Evolutionary conservation across 2,888 invertebrate species (phyloP).

Genomic region (Stictocephala bisonia): DNA sequence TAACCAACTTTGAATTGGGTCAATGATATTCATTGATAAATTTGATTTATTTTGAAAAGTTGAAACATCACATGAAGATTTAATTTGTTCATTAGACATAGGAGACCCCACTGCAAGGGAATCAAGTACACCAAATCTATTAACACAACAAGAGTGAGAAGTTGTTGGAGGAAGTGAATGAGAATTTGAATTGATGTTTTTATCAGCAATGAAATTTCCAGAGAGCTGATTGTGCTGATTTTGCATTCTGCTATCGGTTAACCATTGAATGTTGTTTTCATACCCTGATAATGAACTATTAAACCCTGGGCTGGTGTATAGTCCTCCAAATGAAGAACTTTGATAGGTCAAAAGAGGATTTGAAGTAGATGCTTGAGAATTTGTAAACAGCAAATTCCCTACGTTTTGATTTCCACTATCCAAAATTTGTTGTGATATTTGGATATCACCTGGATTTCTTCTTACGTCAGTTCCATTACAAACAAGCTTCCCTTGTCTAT

Average conservation of each 20-base stretch:
- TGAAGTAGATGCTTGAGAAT: not conserved
- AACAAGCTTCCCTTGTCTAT: not conserved
- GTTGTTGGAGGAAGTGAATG: constrained; percentile 34
- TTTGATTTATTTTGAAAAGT: constrained; percentile 42
- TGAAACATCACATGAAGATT: constrained; percentile 35
- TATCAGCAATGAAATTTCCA: constrained; percentile 30
- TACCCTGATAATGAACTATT: constrained; percentile 32
- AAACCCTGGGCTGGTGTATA: constrained; percentile 23
- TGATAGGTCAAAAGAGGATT: constrained; percentile 14
- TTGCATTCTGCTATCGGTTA: constrained; percentile 45
- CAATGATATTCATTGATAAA: constrained; percentile 41
- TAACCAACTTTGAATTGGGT: constrained; percentile 47
- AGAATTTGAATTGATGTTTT: constrained; percentile 37
- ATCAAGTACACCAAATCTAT: constrained; percentile 41
- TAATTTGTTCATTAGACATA: constrained; percentile 29
- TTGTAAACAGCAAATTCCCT: not conserved
- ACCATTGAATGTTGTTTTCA: constrained; percentile 46
- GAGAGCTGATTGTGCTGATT: constrained; percentile 31
- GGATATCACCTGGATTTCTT: not conserved
- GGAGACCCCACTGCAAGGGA: constrained; percentile 45
- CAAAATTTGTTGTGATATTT: not conserved
- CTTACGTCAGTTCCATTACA: not conserved
- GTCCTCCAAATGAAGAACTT: constrained; percentile 1
- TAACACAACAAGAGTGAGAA: constrained; percentile 48
- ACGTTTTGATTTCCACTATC: constrained; percentile 1